Base-by-base conservation (phyloP, 2,797 vertebrate species). In the Gambusia yucatana region DNA sequence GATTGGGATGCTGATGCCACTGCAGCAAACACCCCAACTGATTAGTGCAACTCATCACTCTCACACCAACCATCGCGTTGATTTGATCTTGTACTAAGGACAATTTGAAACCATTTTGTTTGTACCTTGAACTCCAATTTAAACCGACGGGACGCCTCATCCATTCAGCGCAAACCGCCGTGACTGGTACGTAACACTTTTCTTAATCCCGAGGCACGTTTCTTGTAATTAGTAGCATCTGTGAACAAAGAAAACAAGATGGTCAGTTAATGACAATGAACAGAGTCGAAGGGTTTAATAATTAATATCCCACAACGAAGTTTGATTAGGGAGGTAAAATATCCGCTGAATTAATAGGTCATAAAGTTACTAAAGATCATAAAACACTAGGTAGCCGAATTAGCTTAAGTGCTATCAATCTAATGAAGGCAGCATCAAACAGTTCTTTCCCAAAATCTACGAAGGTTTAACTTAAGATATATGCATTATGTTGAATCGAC, bases 31-130 rank as follows among this genome's bases (percentile, higher is more conserved):
- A 50, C 86, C 82, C 88, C 87, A 76, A 86, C 57, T 74, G 77
- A 84, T 74, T 36, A 39, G 93, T 95, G 94, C 93, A 93, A 92
- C 93, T 94, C 94, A 95, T 94, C 94, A 94, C 88, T 84, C 92
- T 81, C 93, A 89, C 48, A 20, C 63, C 67, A 57, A 13, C 1
- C 69, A 70, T 4, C 67, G 33, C 22, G 3, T 2, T 20, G 3
- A 46, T 8, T 16, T 39, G 0, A 39, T 20, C 59, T 17, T 17
- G 16, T 36, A 63, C 30, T 36, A 7, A 14, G 30, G 6, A 65
- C 3, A 36, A 36, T 33, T 20, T 22, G 16, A 65, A 16, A 2
- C 33, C 8, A 36, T 39, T 36, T 65, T 61, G 30, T 33, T 39
- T 39, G 61, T 65, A 65, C 61, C 61, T 65, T 39, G 61, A 33